Conservation (phyloP, 2,797 vertebrate genomes). For the Cryptoblepharus egeriae region DNA sequence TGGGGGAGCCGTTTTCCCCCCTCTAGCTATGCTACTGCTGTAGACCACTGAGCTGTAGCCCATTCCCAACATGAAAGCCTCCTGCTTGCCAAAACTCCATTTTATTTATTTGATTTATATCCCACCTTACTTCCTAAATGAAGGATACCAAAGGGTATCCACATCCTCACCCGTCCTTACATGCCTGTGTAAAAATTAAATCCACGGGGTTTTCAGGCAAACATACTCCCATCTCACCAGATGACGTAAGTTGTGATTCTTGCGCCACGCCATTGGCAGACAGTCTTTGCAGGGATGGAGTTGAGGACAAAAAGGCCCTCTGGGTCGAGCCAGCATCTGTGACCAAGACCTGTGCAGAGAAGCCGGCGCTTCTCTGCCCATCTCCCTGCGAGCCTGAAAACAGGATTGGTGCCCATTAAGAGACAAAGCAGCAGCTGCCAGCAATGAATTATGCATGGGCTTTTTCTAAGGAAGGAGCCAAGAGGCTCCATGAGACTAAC, state of each 20-base stretch:
- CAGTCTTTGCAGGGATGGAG: slow-evolving; percentile 33
- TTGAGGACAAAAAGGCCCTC: slow-evolving; percentile 36
- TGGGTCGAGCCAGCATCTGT: slow-evolving; percentile 50
- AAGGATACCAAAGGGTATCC: too few species aligned
- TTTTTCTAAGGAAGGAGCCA: slow-evolving; percentile 47
- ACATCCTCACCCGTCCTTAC: too few species aligned
- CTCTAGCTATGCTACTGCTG: too few species aligned
- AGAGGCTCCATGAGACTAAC: slow-evolving; percentile 40
- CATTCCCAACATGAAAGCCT: too few species aligned
- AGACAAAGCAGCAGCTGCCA: slow-evolving; percentile 56
- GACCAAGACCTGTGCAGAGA: slow-evolving; percentile 47
- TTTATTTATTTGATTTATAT: too few species aligned
- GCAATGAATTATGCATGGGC: slow-evolving; percentile 75
- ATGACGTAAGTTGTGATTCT: slow-evolving; percentile 61
- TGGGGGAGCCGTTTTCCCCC: too few species aligned
- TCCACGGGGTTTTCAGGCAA: too few species aligned
- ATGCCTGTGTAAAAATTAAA: too few species aligned
- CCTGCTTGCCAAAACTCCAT: too few species aligned
- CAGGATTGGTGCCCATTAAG: slow-evolving; percentile 51
- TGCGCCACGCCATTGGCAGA: slow-evolving; percentile 57
- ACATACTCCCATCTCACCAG: slow-evolving; percentile 14
- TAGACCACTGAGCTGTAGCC: too few species aligned
- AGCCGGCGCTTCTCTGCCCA: slow-evolving; percentile 37
- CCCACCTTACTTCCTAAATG: too few species aligned
- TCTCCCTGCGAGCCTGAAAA: slow-evolving; percentile 56